Evolutionary conservation across 2,888 invertebrate genomes (phyloP), one percentile per base, ranked within the genome.

Genomic region (Epirrhoe alternata): DNA sequence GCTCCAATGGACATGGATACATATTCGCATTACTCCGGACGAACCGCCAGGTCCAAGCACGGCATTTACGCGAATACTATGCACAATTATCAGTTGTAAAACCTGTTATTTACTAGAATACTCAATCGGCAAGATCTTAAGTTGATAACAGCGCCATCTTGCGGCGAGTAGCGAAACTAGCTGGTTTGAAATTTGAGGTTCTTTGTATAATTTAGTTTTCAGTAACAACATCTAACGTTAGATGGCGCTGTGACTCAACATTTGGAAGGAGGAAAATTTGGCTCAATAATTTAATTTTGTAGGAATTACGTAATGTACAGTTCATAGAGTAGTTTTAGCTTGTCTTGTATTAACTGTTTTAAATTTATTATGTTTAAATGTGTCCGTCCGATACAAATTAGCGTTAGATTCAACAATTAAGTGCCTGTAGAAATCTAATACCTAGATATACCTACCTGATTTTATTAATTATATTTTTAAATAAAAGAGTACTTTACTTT

Each of bases 11-110:
- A 95, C 66, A 94, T 95, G 80, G 97, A 97, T 81, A 95, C 96
- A 1, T 97, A 96, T 83, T 97, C 97, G 0, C 97, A 97, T 80
- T 97, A 97, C 86, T 97, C 97, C 0, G 96, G 96, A 74, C 88
- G 96, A 71, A 96, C 96, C 0, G 94, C 94, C 0, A 82, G 95
- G 52, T 95, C 95, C 16, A 95, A 95, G 82, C 94, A 95, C 66
- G 94, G 94, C 53, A 86, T 94, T n/a, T 96, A 95, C 79, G 94
- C 95, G 5, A 94, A 95, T 71, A 94, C 95, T 54, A 94, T 95
- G 92, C 96, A 96, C 85, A 96, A 96, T 84, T 96, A 96, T 81
- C 95, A 96, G 81, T 85, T 96, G 66, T 95, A 92, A 80, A 60
- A 6, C 16, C 42, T 35, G 30, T 52, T 35, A 6, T 51, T 17